Conservation (phyloP, 2,888 invertebrate genomes). For the Amphiduros pacificus region DNA sequence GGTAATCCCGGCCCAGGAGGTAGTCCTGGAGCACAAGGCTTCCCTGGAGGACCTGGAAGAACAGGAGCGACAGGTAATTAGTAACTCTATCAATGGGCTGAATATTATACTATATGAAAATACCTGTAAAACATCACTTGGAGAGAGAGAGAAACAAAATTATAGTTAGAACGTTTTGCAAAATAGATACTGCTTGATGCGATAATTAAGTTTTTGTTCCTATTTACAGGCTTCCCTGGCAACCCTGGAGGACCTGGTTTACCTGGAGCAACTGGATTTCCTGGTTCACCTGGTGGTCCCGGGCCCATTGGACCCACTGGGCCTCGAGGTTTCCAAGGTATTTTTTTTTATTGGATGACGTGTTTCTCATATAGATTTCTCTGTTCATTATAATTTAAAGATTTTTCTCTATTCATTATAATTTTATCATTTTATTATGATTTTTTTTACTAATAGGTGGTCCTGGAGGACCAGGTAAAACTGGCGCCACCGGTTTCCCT, state of each 20-base stretch:
- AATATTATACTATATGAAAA: no score
- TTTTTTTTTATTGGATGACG: not conserved
- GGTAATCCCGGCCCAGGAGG: not conserved
- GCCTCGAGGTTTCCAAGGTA: not conserved
- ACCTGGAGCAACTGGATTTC: slow-evolving; percentile 12
- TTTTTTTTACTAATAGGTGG: not conserved
- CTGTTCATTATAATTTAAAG: not conserved
- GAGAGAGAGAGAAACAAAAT: no score
- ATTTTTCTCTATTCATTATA: not conserved
- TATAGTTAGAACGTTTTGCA: not conserved
- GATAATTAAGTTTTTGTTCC: not conserved
- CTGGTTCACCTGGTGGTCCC: slow-evolving; percentile 7
- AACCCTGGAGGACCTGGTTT: slow-evolving; percentile 7
- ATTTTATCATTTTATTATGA: not conserved
- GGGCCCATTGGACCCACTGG: slow-evolving; percentile 10
- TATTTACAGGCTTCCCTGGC: not conserved
- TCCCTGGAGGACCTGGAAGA: slow-evolving; percentile 4
- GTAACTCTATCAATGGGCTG: no score
- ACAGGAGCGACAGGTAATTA: slow-evolving; percentile 15
- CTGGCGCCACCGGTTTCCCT: no score
- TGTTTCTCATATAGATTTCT: not conserved
- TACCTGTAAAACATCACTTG: no score
- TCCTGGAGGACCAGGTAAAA: no score
- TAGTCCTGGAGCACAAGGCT: not conserved
- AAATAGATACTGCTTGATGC: not conserved